A percentile compares a stretch with the other conserved stretches of the same genome.
phyloP scores from a whole-genome alignment of 2,888 invertebrate species.

The Eutolmus rufibarbis region DNA sequence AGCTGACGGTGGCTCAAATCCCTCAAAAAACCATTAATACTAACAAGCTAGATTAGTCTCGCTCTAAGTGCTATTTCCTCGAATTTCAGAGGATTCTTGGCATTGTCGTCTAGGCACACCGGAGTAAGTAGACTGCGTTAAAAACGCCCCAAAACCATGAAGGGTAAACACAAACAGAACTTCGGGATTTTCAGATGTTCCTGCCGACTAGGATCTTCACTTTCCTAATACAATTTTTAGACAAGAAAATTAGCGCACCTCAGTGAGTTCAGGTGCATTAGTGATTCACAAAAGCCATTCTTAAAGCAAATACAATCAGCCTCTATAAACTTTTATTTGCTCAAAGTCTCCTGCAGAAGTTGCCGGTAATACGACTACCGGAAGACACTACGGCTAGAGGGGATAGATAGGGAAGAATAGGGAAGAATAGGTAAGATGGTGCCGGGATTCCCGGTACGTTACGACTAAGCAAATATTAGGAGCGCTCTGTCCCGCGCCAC shows the following conservation, averaged over 20 bases:
- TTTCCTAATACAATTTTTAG: constrained; percentile 37
- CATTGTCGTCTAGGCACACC: neutral
- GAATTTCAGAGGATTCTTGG: neutral
- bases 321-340: constrained; percentile 46
- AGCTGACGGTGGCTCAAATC: neutral
- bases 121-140: neutral
- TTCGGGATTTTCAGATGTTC: constrained; percentile 16
- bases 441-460: neutral
- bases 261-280: constrained; percentile 43
- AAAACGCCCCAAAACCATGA: neutral
- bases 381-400: neutral
- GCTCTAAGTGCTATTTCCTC: neutral
- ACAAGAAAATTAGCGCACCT: constrained; percentile 27
- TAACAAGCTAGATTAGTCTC: neutral
- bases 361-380: neutral
- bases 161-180: neutral
- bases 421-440: neutral
- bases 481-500: neutral
- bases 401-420: neutral
- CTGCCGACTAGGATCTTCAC: constrained; percentile 10
- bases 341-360: constrained; percentile 43
- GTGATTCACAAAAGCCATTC: constrained; percentile 46
- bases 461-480: constrained; percentile 26
- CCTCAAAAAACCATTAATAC: neutral
- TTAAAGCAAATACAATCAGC: constrained; percentile 47